Conservation (phyloP, 2,113 vertebrate genomes). For the Falcunculus frontatus region DNA sequence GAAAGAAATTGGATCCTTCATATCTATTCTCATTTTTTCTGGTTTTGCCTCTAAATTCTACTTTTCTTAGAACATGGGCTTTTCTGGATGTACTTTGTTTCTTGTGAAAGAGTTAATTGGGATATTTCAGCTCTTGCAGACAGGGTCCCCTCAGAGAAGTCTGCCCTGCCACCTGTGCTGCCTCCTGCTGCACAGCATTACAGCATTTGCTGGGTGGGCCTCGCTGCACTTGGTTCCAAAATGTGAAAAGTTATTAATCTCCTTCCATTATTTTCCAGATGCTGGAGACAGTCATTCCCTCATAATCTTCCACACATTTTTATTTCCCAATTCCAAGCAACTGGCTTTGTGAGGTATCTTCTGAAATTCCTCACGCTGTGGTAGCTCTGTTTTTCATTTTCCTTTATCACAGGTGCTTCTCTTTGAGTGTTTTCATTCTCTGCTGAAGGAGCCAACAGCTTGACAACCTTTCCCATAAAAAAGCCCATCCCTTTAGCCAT, state of each 20-base stretch:
- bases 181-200: not conserved
- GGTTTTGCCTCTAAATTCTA: not conserved
- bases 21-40: not conserved
- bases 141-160: rapidly evolving
- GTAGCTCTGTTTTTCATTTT: not conserved
- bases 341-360: not conserved
- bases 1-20: not conserved
- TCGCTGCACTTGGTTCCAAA: not conserved
- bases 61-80: not conserved
- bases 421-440: not conserved
- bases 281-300: not conserved
- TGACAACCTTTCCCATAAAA: not conserved
- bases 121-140: not conserved
- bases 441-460: not conserved
- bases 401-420: not conserved
- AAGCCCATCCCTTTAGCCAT: not conserved
- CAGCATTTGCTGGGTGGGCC: not conserved
- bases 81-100: not conserved
- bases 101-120: not conserved
- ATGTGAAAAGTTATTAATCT: not conserved
- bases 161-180: not conserved
- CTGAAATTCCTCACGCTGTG: not conserved
- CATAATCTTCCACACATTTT: not conserved
- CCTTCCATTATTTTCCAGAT: not conserved
- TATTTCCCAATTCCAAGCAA: not conserved